Conservation (phyloP, 2,888 invertebrate species). For the Nomada fucata region DNA sequence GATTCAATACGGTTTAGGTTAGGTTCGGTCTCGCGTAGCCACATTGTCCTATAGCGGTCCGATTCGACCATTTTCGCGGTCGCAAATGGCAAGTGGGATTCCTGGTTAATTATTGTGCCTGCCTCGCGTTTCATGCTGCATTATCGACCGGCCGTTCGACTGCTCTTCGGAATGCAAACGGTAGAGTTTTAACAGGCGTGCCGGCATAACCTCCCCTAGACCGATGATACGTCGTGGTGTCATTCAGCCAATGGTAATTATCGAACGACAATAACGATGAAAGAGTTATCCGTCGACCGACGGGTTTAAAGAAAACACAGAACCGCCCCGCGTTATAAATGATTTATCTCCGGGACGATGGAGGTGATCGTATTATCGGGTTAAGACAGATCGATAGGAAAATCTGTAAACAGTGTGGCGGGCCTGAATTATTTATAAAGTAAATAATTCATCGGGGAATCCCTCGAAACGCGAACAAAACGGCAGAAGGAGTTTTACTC, state of each 20-base stretch:
- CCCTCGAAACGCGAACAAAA: neutral
- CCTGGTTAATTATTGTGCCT: slow-evolving; percentile 29
- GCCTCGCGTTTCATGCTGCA: slow-evolving; percentile 14
- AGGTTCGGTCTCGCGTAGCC: neutral
- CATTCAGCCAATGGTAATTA: neutral
- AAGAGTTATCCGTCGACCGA: neutral
- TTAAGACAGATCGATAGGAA: slow-evolving; percentile 11
- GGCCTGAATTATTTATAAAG: slow-evolving; percentile 18
- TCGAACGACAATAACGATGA: neutral
- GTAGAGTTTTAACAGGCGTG: neutral
- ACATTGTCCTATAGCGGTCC: slow-evolving; percentile 12
- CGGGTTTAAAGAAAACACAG: no score
- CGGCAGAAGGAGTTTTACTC: neutral
- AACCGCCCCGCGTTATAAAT: neutral
- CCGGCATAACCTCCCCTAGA: no score
- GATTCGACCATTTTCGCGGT: slow-evolving; percentile 23
- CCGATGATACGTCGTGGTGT: no score
- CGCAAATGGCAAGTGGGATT: slow-evolving; percentile 20
- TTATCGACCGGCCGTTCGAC: slow-evolving; percentile 17
- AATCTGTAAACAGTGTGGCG: neutral
- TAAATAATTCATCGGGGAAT: slow-evolving; percentile 24
- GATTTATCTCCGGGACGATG: neutral
- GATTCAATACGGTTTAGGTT: slow-evolving; percentile 10
- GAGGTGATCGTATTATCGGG: neutral
- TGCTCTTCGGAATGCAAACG: slow-evolving; percentile 14